These are phyloP conservation scores for Agonopterix subpropinquella DNA, from an alignment of 2,888 invertebrate species.

Conservation along the genomic window DNA sequence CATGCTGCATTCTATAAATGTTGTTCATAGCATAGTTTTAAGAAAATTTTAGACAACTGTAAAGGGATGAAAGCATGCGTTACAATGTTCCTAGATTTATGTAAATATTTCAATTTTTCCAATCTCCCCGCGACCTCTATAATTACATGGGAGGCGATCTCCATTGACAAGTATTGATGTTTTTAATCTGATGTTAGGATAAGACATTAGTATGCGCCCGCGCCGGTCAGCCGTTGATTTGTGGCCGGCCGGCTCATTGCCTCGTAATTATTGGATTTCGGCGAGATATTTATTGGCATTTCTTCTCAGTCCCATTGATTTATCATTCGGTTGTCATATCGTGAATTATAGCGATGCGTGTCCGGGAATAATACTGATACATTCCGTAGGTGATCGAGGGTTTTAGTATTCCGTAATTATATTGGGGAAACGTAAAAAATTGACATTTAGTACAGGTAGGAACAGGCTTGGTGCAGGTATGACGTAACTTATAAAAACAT, in stretches of 20 bases:
- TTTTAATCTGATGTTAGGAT: slow-evolving; percentile 76
- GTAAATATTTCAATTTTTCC: too few relatives aligned
- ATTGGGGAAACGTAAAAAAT: too few relatives aligned
- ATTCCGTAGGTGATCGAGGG: slow-evolving; percentile 31
- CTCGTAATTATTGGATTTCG: slow-evolving; percentile 73
- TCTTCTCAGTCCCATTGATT: slow-evolving; percentile 66
- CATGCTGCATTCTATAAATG: too few relatives aligned
- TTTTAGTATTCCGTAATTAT: not conserved
- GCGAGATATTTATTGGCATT: slow-evolving; percentile 70
- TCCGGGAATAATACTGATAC: slow-evolving; percentile 27
- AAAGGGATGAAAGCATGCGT: too few relatives aligned
- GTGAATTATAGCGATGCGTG: slow-evolving; percentile 54
- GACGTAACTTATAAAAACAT: too few relatives aligned
- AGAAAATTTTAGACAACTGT: too few relatives aligned
- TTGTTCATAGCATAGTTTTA: too few relatives aligned
- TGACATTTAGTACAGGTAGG: too few relatives aligned
- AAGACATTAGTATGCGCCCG: slow-evolving; percentile 69
- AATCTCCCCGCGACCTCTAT: slow-evolving; percentile 18
- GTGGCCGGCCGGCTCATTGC: slow-evolving; percentile 67
- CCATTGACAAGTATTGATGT: slow-evolving; percentile 75
- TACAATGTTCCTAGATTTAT: too few relatives aligned
- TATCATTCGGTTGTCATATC: slow-evolving; percentile 58
- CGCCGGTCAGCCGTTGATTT: slow-evolving; percentile 62
- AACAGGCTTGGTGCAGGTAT: too few relatives aligned
- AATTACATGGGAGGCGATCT: slow-evolving; percentile 74